A percentile compares a stretch with the other conserved stretches of the same genome.
Evolutionary conservation across 2,888 invertebrate species (phyloP).

Genomic region (Agapostemon virescens): DNA sequence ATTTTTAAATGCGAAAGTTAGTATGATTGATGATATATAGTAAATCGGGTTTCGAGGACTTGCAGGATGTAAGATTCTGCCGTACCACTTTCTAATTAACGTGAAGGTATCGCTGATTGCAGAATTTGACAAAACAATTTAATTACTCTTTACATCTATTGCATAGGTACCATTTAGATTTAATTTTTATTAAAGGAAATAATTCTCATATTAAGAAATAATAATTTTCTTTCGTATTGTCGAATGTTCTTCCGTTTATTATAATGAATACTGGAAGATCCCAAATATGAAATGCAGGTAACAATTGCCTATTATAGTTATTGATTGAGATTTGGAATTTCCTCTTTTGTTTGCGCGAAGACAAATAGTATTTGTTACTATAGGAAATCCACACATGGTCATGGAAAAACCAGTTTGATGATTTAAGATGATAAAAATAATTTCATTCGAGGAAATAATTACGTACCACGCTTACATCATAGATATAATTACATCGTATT

Average conservation of each 20-base stretch:
- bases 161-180: not conserved
- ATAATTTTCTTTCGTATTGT: not conserved
- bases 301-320: not conserved
- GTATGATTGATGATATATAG: slow-evolving; percentile 33
- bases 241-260: no score
- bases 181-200: not conserved
- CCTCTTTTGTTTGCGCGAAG: not conserved
- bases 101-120: slow-evolving; percentile 17
- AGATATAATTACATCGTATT: not conserved
- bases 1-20: slow-evolving; percentile 1
- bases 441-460: slow-evolving; percentile 9
- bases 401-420: slow-evolving; percentile 41
- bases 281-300: not conserved
- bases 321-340: not conserved
- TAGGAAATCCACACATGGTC: not conserved
- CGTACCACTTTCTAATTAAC: slow-evolving; percentile 56
- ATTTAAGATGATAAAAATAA: slow-evolving; percentile 17
- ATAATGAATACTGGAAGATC: not conserved
- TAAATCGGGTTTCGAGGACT: slow-evolving; percentile 52
- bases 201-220: not conserved
- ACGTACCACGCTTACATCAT: not conserved
- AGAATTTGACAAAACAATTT: slow-evolving; percentile 5
- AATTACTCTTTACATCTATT: not conserved
- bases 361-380: not conserved
- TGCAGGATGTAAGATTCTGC: slow-evolving; percentile 37